phyloP scores from a whole-genome alignment of 2,888 invertebrate species.

The Priocnemis perturbator region DNA sequence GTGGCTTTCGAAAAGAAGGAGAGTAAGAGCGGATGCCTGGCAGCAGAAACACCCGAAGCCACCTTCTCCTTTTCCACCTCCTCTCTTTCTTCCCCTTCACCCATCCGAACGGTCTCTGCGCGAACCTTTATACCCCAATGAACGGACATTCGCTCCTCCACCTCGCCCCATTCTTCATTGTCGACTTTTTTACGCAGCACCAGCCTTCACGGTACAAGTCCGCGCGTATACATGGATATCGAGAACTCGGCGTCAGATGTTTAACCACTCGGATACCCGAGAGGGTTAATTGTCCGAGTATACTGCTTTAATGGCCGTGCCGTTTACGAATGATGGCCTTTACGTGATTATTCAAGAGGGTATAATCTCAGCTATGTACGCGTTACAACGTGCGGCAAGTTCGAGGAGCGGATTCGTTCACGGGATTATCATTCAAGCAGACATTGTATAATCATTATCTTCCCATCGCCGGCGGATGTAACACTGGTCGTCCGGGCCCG shows the following conservation, averaged over 20 bases:
- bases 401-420: not conserved
- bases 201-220: not conserved
- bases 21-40: conserved; percentile 21
- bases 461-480: no score
- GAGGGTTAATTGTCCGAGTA: no score
- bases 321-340: no score
- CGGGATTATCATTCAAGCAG: no score
- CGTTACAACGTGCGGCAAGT: not conserved
- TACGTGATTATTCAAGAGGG: no score
- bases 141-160: conserved; percentile 3
- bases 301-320: no score
- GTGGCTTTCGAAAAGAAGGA: conserved; percentile 31
- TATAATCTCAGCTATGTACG: not conserved
- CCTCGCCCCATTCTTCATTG: conserved; percentile 3
- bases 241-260: no score
- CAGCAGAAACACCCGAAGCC: conserved; percentile 21
- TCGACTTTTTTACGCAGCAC: not conserved
- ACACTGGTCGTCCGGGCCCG: no score
- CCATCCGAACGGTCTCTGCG: not conserved
- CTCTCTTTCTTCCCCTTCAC: not conserved
- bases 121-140: not conserved
- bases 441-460: no score
- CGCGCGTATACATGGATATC: not conserved
- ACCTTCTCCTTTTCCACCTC: not conserved
- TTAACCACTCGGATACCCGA: no score